phyloP scores from a whole-genome alignment of 1,140 invertebrate genomes.

The Drepana arcuata region DNA sequence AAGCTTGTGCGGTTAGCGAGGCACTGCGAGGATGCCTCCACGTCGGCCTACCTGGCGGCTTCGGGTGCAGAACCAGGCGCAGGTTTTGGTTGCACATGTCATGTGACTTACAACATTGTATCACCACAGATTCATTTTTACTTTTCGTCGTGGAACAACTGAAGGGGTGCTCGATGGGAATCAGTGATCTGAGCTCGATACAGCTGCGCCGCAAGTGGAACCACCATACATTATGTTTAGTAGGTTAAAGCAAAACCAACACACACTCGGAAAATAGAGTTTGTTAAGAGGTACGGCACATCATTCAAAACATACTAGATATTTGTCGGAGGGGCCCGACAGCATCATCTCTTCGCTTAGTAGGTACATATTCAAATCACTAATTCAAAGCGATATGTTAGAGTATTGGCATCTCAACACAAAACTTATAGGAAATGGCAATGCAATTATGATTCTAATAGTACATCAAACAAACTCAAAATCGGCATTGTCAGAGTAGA shows the following conservation, averaged over 20 bases:
- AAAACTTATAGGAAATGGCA: slow-evolving; percentile 59
- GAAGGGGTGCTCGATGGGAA: slow-evolving; percentile 68
- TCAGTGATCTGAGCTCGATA: slow-evolving; percentile 58
- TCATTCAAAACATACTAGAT: slow-evolving; percentile 60
- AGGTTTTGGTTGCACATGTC: slow-evolving; percentile 73
- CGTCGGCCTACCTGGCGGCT: slow-evolving; percentile 68
- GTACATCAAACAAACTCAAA: slow-evolving; percentile 65
- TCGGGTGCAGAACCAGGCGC: slow-evolving; percentile 60
- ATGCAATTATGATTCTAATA: slow-evolving; percentile 61
- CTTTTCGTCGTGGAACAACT: slow-evolving; percentile 60
- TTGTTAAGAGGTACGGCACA: slow-evolving; percentile 58
- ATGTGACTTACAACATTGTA: slow-evolving; percentile 60
- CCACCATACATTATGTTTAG: slow-evolving; percentile 65
- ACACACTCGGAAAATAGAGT: slow-evolving; percentile 63
- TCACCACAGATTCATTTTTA: slow-evolving; percentile 63
- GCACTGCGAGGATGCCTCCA: slow-evolving; percentile 39
- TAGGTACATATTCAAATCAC: slow-evolving; percentile 62
- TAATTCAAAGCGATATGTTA: slow-evolving; percentile 62
- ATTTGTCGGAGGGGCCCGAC: slow-evolving; percentile 13
- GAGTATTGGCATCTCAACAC: slow-evolving; percentile 66
- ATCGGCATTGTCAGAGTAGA: slow-evolving; percentile 46
- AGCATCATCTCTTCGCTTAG: slow-evolving; percentile 31
- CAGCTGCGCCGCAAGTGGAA: slow-evolving; percentile 65
- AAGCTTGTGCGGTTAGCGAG: slow-evolving; percentile 33
- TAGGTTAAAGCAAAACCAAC: slow-evolving; percentile 68